Conservation (phyloP, 2,113 vertebrate genomes). For the Potamarius usumacintae region DNA sequence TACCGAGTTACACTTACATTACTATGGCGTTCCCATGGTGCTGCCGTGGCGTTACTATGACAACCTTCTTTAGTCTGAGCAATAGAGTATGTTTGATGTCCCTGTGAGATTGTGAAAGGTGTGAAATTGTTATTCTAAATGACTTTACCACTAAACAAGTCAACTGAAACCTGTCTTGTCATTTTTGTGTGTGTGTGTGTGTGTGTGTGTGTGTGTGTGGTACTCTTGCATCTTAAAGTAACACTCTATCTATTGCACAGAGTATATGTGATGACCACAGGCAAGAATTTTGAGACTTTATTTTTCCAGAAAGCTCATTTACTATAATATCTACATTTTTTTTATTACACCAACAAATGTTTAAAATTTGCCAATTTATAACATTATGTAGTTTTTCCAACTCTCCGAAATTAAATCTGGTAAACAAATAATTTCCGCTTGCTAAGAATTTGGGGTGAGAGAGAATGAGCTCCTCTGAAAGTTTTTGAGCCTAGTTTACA, state of each 20-base stretch:
- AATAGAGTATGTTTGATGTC: constrained; percentile 53
- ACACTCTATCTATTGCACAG: too few relatives aligned
- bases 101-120: constrained; percentile 46
- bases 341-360: neutral
- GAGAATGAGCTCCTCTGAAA: neutral
- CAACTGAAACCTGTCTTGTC: constrained; percentile 7
- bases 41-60: constrained; percentile 47
- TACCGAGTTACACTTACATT: constrained; percentile 30
- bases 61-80: constrained; percentile 50
- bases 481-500: neutral
- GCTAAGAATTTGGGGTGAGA: neutral
- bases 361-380: neutral
- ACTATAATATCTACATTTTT: neutral
- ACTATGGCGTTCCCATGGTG: constrained; percentile 49
- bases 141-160: constrained; percentile 42
- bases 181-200: neutral
- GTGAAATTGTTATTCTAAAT: constrained; percentile 41
- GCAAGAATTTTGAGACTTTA: too few relatives aligned
- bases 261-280: too few relatives aligned
- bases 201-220: neutral
- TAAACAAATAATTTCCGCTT: neutral
- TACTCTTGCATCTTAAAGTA: too few relatives aligned
- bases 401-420: neutral
- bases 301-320: neutral
- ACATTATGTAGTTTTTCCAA: neutral